Conservation (phyloP, 2,888 invertebrate genomes). For the Poecilus cupreus region DNA sequence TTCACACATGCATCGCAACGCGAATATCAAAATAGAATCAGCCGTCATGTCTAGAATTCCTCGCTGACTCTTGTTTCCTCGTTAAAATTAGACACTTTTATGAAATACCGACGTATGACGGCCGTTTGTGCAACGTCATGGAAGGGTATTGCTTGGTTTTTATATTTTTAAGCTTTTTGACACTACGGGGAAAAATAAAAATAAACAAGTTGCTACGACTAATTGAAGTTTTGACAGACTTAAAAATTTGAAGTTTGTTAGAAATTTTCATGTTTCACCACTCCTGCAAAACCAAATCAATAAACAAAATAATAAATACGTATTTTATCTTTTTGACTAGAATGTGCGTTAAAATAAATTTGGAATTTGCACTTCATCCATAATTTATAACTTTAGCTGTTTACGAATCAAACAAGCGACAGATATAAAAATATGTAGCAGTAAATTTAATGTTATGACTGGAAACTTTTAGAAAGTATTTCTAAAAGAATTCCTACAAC, state of each 20-base stretch:
- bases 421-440: background rate
- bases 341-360: background rate
- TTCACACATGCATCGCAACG: background rate
- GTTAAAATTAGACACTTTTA: constrained; percentile 56
- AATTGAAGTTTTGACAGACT: background rate
- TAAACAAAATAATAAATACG: too few relatives aligned
- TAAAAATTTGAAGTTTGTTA: background rate
- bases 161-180: background rate
- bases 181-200: constrained; percentile 15
- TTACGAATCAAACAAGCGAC: background rate
- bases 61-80: constrained; percentile 50
- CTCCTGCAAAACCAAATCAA: too few relatives aligned
- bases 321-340: background rate
- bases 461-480: background rate
- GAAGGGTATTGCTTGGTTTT: background rate
- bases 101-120: constrained; percentile 41
- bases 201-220: background rate
- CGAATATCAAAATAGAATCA: constrained; percentile 51
- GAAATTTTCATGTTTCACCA: background rate
- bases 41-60: constrained; percentile 55
- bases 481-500: background rate
- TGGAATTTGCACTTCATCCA: background rate
- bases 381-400: background rate
- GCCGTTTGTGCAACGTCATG: constrained; percentile 8
- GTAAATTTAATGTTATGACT: background rate